phyloP scores from a whole-genome alignment of 2,888 invertebrate species.

The Thereva unica region DNA sequence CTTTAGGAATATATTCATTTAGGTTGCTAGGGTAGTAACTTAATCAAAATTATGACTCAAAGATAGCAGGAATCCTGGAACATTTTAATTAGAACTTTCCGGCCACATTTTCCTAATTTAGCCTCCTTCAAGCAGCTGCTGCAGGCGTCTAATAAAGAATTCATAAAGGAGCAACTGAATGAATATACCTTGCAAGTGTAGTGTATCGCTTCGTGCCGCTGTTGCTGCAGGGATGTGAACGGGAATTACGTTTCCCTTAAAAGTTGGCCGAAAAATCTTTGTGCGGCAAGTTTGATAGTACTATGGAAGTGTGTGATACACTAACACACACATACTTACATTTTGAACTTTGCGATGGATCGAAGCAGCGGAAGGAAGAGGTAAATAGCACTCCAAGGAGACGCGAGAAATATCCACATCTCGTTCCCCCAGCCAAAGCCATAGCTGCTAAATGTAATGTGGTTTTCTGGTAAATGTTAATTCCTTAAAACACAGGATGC shows the following conservation, averaged over 20 bases:
- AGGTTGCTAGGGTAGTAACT: conserved; percentile 22
- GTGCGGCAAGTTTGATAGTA: conserved; percentile 7
- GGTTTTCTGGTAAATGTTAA: conserved; percentile 31
- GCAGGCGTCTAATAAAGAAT: conserved; percentile 34
- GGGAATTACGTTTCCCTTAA: conserved; percentile 4
- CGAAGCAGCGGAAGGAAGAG: conserved; percentile 2
- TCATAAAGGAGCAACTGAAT: conserved; percentile 20
- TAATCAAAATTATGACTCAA: conserved; percentile 30
- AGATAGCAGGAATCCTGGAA: conserved; percentile 21
- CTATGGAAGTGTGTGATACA: not conserved
- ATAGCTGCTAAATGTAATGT: conserved; percentile 26
- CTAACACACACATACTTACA: not conserved
- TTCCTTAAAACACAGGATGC: conserved; percentile 23
- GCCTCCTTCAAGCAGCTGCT: conserved; percentile 19
- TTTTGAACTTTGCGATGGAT: not conserved
- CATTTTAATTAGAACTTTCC: conserved; percentile 33
- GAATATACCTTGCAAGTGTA: not conserved
- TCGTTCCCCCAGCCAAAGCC: conserved; percentile 4
- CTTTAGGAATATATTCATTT: conserved; percentile 15
- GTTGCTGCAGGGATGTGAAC: not conserved
- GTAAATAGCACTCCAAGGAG: conserved; percentile 5
- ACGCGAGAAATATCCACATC: conserved; percentile 14
- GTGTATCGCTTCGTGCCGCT: not conserved
- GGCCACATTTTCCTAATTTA: conserved; percentile 35
- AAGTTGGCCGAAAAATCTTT: conserved; percentile 20